Conservation (phyloP, 1,140 invertebrate species). For the Drosophila kurseongensis region DNA sequence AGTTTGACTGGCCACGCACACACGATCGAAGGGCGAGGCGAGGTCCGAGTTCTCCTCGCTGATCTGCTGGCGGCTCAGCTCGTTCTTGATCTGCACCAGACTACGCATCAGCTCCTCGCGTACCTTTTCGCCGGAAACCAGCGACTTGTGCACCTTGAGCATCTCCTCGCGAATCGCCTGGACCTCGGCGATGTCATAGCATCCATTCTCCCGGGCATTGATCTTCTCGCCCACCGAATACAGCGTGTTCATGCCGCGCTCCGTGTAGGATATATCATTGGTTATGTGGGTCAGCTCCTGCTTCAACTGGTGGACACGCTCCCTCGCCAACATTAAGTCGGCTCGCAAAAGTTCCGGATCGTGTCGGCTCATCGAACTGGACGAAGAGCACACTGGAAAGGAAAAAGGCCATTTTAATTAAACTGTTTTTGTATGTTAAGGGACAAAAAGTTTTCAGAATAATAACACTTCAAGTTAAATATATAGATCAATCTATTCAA, state of each 20-base stretch:
- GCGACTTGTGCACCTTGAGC: conserved; percentile 95
- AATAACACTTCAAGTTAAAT: neutral
- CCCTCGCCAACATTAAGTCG: conserved; percentile 95
- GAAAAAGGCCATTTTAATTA: conserved; percentile 20
- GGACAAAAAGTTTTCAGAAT: neutral
- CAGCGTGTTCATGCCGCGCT: conserved; percentile 96
- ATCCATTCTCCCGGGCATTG: conserved; percentile 91
- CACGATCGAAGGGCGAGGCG: conserved; percentile 80
- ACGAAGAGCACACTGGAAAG: conserved; percentile 94
- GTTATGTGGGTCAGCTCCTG: conserved; percentile 96
- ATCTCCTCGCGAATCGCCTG: conserved; percentile 97
- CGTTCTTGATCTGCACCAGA: conserved; percentile 96
- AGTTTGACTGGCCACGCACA: conserved; percentile 94
- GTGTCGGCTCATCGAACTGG: conserved; percentile 95
- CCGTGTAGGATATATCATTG: conserved; percentile 95
- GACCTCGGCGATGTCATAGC: conserved; percentile 96
- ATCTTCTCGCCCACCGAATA: conserved; percentile 97
- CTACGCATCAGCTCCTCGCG: conserved; percentile 97
- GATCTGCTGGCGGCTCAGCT: conserved; percentile 93
- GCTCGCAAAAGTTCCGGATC: conserved; percentile 97
- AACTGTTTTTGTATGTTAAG: too few species aligned
- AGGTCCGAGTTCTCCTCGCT: conserved; percentile 90
- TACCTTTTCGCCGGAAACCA: conserved; percentile 94
- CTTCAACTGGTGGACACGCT: conserved; percentile 94
- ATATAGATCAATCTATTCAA: too few species aligned